Evolutionary conservation across 92 coral and sea anemone genomes (phyloP), one percentile per base, ranked within the genome.

Genomic region (Actinostola sp.): DNA sequence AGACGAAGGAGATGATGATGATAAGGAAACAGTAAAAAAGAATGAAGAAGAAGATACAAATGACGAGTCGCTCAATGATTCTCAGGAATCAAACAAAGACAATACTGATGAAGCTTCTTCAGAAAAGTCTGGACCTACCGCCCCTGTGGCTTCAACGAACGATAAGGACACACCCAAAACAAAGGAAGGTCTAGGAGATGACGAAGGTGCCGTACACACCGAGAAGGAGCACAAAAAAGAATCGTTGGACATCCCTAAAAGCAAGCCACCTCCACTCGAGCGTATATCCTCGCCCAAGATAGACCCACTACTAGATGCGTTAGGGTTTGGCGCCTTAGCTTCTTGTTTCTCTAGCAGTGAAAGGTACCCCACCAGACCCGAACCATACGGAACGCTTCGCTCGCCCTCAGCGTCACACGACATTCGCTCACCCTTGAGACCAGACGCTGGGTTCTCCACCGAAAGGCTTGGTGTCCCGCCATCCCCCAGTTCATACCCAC

Each of bases 291-390:
- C 77, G 14, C 77, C 77, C 21, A 75, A 63, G 34, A 64, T 75
- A 16, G 81, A 75, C 43, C 81, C 81, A 1, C 44, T 75, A 38
- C 68, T 75, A 1, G 81, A 75, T 32, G 49, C 81, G 13, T 31
- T 75, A 64, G 81, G 81, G 12, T 75, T 75, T 38, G 72, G 81
- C 15, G 81, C 81, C 34, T 23, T 75, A 15, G 81, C 71, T 14
- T 75, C 81, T 8, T 71, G 66, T 44, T 75, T 75, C 66, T 44
- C 79, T 24, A 44, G 36, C 24, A 31, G 45, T 34, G 68, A 61
- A 8, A 43, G 64, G 35, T 35, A 29, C 9, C 71, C 80, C 25
- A 10, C 62, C 1, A 49, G 81, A 75, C 72, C 71, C 2, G 81
- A 75, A 19, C 50, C 70, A 36, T 75, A 75, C 60, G 50, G 68